These are phyloP conservation scores for Drosophila micromelanica DNA, from an alignment of 1,140 invertebrate genomes.

Conservation along the genomic window DNA sequence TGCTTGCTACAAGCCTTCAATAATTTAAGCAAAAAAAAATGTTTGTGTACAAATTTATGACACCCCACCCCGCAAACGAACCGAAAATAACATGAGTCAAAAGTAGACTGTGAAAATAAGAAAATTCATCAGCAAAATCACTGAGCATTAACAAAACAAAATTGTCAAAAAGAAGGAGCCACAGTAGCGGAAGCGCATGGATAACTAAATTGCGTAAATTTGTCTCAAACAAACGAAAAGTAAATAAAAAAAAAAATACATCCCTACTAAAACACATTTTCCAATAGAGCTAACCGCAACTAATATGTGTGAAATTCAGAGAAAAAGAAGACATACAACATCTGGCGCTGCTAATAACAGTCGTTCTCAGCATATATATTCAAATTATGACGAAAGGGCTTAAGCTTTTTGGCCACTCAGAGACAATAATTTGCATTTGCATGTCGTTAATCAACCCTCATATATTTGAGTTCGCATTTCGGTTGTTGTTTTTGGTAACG, in stretches of 20 bases:
- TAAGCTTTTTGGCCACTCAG: slow-evolving; percentile 41
- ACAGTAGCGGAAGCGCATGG: background rate
- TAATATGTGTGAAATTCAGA: slow-evolving; percentile 70
- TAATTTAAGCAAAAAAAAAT: slow-evolving; percentile 49
- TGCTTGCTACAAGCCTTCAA: slow-evolving; percentile 40
- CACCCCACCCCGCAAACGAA: slow-evolving; percentile 7
- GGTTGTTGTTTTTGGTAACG: background rate
- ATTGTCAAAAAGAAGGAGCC: slow-evolving; percentile 16
- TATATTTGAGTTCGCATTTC: slow-evolving; percentile 4
- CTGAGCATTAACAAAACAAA: slow-evolving; percentile 32
- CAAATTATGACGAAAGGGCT: slow-evolving; percentile 37
- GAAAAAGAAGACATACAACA: background rate
- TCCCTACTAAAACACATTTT: background rate
- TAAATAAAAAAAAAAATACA: background rate
- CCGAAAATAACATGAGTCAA: slow-evolving; percentile 26
- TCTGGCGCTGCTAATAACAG: slow-evolving; percentile 35
- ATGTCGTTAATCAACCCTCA: slow-evolving; percentile 61
- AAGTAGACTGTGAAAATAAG: slow-evolving; percentile 31
- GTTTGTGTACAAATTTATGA: slow-evolving; percentile 25
- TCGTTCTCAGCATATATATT: slow-evolving; percentile 56
- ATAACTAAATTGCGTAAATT: slow-evolving; percentile 66
- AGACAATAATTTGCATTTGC: slow-evolving; percentile 17
- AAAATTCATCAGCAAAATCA: slow-evolving; percentile 70
- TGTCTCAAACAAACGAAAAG: slow-evolving; percentile 18
- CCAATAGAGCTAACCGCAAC: slow-evolving; percentile 25